Evolutionary conservation across 2,113 vertebrate species (phyloP), one percentile per base, ranked within the genome.

Genomic region (Cyprinodon brontotheroides): DNA sequence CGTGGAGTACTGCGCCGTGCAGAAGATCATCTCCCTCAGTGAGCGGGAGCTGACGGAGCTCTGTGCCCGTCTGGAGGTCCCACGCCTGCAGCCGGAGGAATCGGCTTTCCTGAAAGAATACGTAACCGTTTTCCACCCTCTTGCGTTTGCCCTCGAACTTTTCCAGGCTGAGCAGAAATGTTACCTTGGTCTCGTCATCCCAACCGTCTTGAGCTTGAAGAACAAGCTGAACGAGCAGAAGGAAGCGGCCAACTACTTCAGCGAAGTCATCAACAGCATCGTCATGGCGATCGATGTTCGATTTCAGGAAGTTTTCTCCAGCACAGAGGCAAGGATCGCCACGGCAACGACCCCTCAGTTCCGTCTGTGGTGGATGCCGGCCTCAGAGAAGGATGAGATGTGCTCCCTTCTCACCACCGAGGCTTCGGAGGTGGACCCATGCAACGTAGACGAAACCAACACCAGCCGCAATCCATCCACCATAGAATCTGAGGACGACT

Each of bases 151-250:
- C 2, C 89, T 94, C 4, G 92, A 93, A 72, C 92, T 94, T 48
- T 88, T 94, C 79, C 93, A 94, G 45, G 93, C 91, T 0, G 93
- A 94, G 80, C 91, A 94, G 83, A 93, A 93, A 50, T 93, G 93
- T 15, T 93, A 92, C 83, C 75, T 93, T 67, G 93, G 93, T 9
- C 81, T 93, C 38, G 91, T 93, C 79, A 92, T 94, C 72, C 93
- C 93, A 0, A 94, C 93, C 0, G 75, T 94, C 1, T 89, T 94
- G 60, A 94, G 92, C 20, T 86, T 94, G 61, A 94, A 94, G 87
- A 93, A 90, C 75, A 94, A 93, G 78, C 53, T 94, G 5, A 90
- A 80, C 0, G 92, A 93, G 74, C 92, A 93, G 83, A 92, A 91
- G 39, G 87, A 88, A 0, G 70, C 77, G 0, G 89, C 91, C 0